A percentile compares a stretch with the other conserved stretches of the same genome.
Conservation (phyloP, 53 echinoderm and acorn worm species). For the Henricia sp. region DNA sequence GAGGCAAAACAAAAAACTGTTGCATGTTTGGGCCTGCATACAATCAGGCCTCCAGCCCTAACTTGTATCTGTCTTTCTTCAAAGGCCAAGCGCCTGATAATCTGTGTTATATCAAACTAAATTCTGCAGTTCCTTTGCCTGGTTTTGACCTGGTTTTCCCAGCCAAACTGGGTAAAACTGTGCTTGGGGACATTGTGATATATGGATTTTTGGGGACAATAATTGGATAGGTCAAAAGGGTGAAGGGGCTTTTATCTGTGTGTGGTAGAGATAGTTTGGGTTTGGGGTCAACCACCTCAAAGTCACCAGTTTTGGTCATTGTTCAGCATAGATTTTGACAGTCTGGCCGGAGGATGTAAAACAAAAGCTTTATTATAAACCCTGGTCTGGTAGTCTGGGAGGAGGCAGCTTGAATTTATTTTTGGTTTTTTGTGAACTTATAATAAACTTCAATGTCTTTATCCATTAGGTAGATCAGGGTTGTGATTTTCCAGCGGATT, state of each 20-base stretch:
- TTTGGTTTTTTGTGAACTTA: too few relatives aligned
- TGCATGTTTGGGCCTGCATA: constrained; percentile 29
- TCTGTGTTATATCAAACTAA: constrained; percentile 17
- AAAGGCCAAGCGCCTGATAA: constrained; percentile 23
- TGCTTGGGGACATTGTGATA: constrained; percentile 31
- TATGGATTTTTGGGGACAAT: constrained; percentile 14
- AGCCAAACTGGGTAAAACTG: neutral
- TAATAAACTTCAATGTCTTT: too few relatives aligned
- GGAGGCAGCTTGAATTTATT: neutral
- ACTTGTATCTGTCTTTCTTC: constrained; percentile 44
- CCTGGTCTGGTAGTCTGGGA: neutral
- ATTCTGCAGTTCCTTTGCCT: neutral
- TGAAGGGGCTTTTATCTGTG: constrained; percentile 15
- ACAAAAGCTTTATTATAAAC: constrained; percentile 22
- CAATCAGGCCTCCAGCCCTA: constrained; percentile 1
- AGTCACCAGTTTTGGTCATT: constrained; percentile 10
- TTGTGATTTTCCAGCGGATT: too few relatives aligned
- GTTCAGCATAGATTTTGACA: neutral
- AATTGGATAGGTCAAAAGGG: neutral
- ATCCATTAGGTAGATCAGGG: too few relatives aligned
- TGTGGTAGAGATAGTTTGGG: neutral
- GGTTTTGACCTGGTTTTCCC: constrained; percentile 5
- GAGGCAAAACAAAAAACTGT: neutral
- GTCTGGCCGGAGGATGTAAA: neutral
- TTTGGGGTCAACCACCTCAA: constrained; percentile 49